These are phyloP conservation scores for Ceratina australensis DNA, from an alignment of 1,140 invertebrate genomes.

Conservation along the genomic window DNA sequence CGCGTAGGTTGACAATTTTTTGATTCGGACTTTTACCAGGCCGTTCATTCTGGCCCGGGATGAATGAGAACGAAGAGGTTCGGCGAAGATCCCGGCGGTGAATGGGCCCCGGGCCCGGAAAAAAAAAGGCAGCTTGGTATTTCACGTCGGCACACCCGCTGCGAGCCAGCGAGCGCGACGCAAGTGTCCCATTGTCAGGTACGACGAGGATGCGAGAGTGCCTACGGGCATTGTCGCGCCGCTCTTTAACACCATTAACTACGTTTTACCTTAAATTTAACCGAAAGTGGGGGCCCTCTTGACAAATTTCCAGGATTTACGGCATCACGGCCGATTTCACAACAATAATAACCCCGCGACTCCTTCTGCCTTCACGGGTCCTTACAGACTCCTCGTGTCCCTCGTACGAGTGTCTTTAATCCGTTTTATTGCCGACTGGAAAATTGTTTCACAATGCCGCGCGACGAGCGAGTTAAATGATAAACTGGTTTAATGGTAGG, in stretches of 20 bases:
- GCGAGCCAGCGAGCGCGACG: constrained; percentile 68
- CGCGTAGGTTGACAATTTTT: constrained; percentile 53
- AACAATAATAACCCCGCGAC: constrained; percentile 52
- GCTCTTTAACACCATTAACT: constrained; percentile 77
- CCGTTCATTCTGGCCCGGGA: constrained; percentile 46
- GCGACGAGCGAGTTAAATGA: neutral
- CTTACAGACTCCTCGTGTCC: neutral
- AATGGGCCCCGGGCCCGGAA: constrained; percentile 46
- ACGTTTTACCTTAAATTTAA: constrained; percentile 78
- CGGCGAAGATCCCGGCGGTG: constrained; percentile 20
- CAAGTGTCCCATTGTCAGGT: constrained; percentile 75
- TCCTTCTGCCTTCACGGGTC: neutral
- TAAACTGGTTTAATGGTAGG: neutral
- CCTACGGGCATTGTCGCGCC: constrained; percentile 58
- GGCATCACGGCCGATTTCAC: constrained; percentile 49
- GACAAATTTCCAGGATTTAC: constrained; percentile 76
- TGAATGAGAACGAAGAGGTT: constrained; percentile 42
- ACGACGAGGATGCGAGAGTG: constrained; percentile 59
- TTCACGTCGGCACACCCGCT: constrained; percentile 60
- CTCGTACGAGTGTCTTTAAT: neutral
- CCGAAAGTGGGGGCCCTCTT: constrained; percentile 72
- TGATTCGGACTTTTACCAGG: constrained; percentile 54
- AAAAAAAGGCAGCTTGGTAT: constrained; percentile 59
- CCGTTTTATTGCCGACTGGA: neutral
- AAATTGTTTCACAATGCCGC: constrained; percentile 3